These are phyloP conservation scores for Thamnophis elegans DNA, from an alignment of 2,797 vertebrate genomes.

Conservation along the genomic window DNA sequence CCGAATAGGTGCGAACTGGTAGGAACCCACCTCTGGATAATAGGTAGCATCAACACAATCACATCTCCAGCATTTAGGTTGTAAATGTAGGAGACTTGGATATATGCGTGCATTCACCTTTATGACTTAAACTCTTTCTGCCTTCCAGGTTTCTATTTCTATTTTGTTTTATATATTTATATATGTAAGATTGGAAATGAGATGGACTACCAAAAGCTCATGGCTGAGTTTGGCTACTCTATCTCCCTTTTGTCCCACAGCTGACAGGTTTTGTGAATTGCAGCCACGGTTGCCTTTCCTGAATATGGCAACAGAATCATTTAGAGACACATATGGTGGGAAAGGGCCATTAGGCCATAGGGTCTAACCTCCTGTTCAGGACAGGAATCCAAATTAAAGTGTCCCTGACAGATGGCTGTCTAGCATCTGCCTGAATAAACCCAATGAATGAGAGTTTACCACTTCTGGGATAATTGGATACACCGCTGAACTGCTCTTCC, in stretches of 20 bases:
- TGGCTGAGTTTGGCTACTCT: neutral
- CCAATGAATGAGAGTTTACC: neutral
- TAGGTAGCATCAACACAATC: too few species aligned
- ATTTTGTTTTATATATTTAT: neutral
- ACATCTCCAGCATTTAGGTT: too few species aligned
- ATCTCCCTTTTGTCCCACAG: neutral
- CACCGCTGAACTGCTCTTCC: neutral
- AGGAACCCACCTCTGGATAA: too few species aligned
- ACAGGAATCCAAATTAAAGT: neutral
- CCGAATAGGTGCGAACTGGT: too few species aligned
- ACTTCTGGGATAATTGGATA: neutral
- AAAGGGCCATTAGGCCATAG: neutral
- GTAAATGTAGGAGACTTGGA: too few species aligned
- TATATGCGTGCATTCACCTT: neutral
- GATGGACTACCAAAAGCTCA: neutral
- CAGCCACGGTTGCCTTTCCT: neutral
- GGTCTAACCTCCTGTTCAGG: neutral
- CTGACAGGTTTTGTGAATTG: neutral
- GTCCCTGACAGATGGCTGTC: neutral
- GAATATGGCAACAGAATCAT: neutral
- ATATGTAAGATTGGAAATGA: neutral
- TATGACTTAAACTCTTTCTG: neutral
- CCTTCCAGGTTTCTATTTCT: neutral
- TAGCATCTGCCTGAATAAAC: neutral
- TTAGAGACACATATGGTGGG: neutral